Evolutionary conservation across 2,113 vertebrate species (phyloP).

Genomic region (Oncorhynchus clarkii): DNA sequence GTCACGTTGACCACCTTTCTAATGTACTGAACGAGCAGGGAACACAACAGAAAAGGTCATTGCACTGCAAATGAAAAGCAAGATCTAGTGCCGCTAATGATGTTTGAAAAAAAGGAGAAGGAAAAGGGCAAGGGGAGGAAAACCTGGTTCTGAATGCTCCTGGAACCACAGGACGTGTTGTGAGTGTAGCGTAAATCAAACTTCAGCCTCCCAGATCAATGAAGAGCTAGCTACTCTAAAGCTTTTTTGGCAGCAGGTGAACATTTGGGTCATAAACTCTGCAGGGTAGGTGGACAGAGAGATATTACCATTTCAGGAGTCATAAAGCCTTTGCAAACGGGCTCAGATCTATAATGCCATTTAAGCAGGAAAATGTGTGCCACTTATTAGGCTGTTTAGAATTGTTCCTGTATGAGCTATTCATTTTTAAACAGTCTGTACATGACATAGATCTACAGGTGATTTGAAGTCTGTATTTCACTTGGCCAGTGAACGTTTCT

Average conservation of each 20-base stretch:
- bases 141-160: background rate
- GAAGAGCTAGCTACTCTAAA: background rate
- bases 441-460: background rate
- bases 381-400: background rate
- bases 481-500: background rate
- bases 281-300: constrained; percentile 4
- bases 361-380: background rate
- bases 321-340: constrained; percentile 18
- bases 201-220: background rate
- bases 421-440: background rate
- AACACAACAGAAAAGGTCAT: background rate
- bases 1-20: background rate
- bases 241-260: background rate
- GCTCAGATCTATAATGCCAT: constrained; percentile 1
- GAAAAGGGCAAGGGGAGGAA: background rate
- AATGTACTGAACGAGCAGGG: background rate
- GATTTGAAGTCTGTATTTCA: background rate
- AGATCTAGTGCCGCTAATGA: background rate
- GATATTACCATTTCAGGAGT: constrained; percentile 13
- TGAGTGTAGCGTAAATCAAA: background rate
- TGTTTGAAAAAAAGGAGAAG: background rate
- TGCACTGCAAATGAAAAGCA: background rate
- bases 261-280: background rate
- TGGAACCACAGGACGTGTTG: background rate
- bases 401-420: too few relatives aligned